A percentile compares a stretch with the other conserved stretches of the same genome.
Evolutionary conservation across 35 echinoderm and acorn worm genomes (phyloP).

Genomic region (Ophioderma brevispina): DNA sequence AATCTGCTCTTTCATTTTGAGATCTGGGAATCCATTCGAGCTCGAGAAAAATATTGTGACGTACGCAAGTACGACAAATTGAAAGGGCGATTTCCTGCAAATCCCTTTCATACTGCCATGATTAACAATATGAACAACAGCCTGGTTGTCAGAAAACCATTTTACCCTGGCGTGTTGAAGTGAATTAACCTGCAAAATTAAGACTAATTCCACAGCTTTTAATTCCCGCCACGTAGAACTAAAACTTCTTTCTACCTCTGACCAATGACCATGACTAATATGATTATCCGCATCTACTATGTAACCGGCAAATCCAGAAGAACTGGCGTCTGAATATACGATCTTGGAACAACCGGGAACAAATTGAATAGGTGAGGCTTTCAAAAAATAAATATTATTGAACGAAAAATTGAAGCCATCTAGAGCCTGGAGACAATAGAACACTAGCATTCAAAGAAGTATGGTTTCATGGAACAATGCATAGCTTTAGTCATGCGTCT

Average conservation of each 20-base stretch:
- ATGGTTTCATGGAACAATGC: neutral
- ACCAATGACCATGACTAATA: too few relatives aligned
- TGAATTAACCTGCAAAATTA: neutral
- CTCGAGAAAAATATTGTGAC: too few relatives aligned
- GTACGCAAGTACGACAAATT: too few relatives aligned
- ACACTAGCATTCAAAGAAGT: neutral
- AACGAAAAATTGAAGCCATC: neutral
- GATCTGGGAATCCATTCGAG: conserved; percentile 44
- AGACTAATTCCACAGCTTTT: conserved; percentile 23
- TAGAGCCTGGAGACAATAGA: neutral
- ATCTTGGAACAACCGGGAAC: conserved; percentile 1
- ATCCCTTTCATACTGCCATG: conserved; percentile 29
- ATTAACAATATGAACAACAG: neutral
- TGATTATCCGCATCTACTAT: neutral
- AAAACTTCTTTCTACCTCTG: neutral
- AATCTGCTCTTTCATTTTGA: conserved; percentile 35
- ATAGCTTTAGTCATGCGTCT: conserved; percentile 26
- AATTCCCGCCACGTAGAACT: too few relatives aligned
- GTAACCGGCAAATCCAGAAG: conserved; percentile 26
- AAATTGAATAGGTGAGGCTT: neutral
- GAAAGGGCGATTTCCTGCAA: conserved; percentile 18
- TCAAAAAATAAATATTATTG: neutral
- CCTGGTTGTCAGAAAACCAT: conserved; percentile 28
- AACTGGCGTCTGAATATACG: conserved; percentile 51
- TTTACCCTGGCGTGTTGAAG: neutral